Evolutionary conservation across 2,797 vertebrate genomes (phyloP), one percentile per base, ranked within the genome.

Genomic region (Amblyraja radiata): DNA sequence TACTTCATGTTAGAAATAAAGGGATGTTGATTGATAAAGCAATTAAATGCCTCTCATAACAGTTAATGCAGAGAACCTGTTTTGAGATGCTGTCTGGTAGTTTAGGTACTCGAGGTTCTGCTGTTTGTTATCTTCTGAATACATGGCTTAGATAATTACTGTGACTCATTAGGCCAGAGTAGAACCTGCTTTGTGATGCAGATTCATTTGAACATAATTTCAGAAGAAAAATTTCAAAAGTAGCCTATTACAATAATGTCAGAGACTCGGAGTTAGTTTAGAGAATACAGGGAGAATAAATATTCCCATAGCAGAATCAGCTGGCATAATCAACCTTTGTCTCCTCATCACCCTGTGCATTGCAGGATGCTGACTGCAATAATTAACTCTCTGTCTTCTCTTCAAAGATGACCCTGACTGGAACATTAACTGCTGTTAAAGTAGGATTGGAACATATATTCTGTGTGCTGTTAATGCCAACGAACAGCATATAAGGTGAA

Each of bases 41-140:
- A 88, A 68, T 32, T 78, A 78, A 78, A 36, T 14, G 11, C 54
- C 14, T 84, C 25, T 61, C 25, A n/a, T 76, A 39, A 54, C 68
- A 92, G 39, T 92, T 28, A 92, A 16, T 76, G 23, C 39, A 14
- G 54, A 58, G 10, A 54, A 92, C 23, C 46, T 92, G 90, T 13
- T 74, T 76, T 92, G 90, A 92, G 90, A 36, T 88, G 2, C 14
- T 88, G 84, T 32, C 63, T 88, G 58, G 68, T 32, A 68, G 61
- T 36, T 88, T 88, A 32, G n/a, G 7, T 18, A 68, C 46, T 28
- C n/a, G 46, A 25, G 36, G 73, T 58, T 46, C 90, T 92, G 23
- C 90, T 92, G 21, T 74, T 91, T 74, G 46, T 76, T 76, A 74
- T 74, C 36, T 92, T 76, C 76, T 74, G 90, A 92, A 92, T 6